Percentiles rank a stretch among this genome's conserved stretches.
Evolutionary conservation across 2,888 invertebrate species (phyloP).

Genomic region (Diachrysia chrysitis): DNA sequence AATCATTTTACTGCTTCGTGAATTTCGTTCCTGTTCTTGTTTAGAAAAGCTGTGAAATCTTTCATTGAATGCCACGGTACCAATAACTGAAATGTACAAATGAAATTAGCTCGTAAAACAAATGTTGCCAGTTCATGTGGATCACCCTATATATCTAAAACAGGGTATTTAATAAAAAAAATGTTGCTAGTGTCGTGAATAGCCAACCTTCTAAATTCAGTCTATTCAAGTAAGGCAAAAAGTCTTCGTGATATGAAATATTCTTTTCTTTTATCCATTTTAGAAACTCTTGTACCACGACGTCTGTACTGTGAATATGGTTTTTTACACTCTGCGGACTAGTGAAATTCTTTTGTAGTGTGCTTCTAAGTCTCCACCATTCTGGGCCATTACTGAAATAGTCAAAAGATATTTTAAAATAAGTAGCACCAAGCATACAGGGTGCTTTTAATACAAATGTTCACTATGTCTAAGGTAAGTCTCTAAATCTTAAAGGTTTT

Average conservation of each 20-base stretch:
- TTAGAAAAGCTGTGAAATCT: constrained; percentile 91
- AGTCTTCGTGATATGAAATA: constrained; percentile 85
- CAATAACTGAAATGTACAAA: constrained; percentile 91
- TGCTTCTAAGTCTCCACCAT: constrained; percentile 94
- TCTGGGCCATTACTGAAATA: constrained; percentile 93
- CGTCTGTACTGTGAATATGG: constrained; percentile 91
- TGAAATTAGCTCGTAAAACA: background rate
- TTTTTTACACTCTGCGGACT: constrained; percentile 91
- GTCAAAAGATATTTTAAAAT: background rate
- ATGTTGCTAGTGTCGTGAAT: background rate
- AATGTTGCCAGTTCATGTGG: no score
- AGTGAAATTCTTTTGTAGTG: constrained; percentile 94
- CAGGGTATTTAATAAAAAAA: background rate
- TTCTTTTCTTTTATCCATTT: constrained; percentile 75
- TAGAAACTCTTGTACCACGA: constrained; percentile 91
- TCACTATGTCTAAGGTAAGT: no score
- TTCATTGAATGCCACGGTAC: constrained; percentile 92
- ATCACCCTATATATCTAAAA: background rate
- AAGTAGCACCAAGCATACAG: no score
- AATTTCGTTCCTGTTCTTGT: constrained; percentile 88
- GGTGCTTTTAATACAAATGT: no score
- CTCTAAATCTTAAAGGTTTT: no score
- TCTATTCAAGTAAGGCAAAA: constrained; percentile 91
- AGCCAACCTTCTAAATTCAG: constrained; percentile 93
- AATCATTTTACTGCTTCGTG: constrained; percentile 92